Base-by-base conservation (phyloP, 2,797 vertebrate species). In the Leptoclinus maculatus region DNA sequence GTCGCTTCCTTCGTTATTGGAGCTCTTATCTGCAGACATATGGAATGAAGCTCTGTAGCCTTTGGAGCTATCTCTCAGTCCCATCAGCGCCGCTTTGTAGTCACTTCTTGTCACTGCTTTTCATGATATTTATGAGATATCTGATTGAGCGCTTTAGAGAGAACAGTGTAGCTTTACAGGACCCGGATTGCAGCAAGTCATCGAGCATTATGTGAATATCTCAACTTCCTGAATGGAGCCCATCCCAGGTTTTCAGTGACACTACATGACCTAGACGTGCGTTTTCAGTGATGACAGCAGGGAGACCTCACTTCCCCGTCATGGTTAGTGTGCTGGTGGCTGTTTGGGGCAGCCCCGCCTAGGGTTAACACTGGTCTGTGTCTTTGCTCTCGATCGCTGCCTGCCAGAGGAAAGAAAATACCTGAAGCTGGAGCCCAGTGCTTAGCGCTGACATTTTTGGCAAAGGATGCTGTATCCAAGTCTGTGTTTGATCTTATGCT, bases 391-490 rank as follows among this genome's bases (percentile, higher is more conserved):
- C 12, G 17, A 45, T 64, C 27, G 5, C 75, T 82, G 76, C 74
- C 86, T 92, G 93, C 89, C 91, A 92, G 92, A 87, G 91, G 92
- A 95, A 95, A 95, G 93, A 95, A 94, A 95, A 95, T 94, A 95
- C 94, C 93, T 94, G 91, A 90, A 93, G 89, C 89, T 83, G 91
- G 89, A 94, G 89, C 89, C 88, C 87, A 87, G 90, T 90, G 91
- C 92, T 94, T 89, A 89, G 90, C 78, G 85, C 87, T 88, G 92
- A 95, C 89, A 91, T 94, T 94, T 96, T 93, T 95, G 95, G 95
- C 95, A 90, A 82, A 90, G 92, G 84, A 88, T 89, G 88, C 90
- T 95, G 93, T 93, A 94, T 92, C 89, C 82, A 69, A 89, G 93
- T 94, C 92, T 90, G 84, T 84, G 93, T 96, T 96, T 95, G 95